Conservation (phyloP, 1,140 invertebrate genomes). For the Microplitis mediator region DNA sequence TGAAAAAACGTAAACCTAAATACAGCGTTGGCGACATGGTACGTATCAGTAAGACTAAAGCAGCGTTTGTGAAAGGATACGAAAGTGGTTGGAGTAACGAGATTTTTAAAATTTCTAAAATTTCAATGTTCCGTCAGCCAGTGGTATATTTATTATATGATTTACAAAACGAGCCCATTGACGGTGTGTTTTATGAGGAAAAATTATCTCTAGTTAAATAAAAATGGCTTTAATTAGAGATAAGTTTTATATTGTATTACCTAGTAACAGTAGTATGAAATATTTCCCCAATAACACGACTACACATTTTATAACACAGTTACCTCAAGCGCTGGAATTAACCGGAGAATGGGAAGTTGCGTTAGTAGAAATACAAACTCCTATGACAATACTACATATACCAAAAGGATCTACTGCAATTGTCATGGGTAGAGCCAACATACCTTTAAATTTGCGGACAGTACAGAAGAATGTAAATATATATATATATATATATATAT, state of each 20-base stretch:
- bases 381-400: slow-evolving; percentile 26
- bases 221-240: slow-evolving; percentile 2
- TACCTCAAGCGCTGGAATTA: slow-evolving; percentile 29
- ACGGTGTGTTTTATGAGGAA: not conserved
- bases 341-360: slow-evolving; percentile 28
- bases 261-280: slow-evolving; percentile 30
- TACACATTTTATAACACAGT: slow-evolving; percentile 30
- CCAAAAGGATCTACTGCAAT: not conserved
- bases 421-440: too few species aligned
- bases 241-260: slow-evolving; percentile 24
- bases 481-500: too few species aligned
- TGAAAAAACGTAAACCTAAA: slow-evolving; percentile 11
- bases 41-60: slow-evolving; percentile 18
- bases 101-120: not conserved
- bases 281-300: slow-evolving; percentile 38
- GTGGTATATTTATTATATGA: not conserved
- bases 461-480: too few species aligned
- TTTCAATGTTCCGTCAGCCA: not conserved
- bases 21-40: slow-evolving; percentile 19
- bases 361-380: slow-evolving; percentile 34
- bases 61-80: slow-evolving; percentile 17
- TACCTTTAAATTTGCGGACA: too few species aligned
- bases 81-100: not conserved
- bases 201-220: not conserved
- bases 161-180: not conserved